A percentile compares a stretch with the other conserved stretches of the same genome.
Evolutionary conservation across 2,888 invertebrate species (phyloP).

Genomic region (Hyposoter dolosus): DNA sequence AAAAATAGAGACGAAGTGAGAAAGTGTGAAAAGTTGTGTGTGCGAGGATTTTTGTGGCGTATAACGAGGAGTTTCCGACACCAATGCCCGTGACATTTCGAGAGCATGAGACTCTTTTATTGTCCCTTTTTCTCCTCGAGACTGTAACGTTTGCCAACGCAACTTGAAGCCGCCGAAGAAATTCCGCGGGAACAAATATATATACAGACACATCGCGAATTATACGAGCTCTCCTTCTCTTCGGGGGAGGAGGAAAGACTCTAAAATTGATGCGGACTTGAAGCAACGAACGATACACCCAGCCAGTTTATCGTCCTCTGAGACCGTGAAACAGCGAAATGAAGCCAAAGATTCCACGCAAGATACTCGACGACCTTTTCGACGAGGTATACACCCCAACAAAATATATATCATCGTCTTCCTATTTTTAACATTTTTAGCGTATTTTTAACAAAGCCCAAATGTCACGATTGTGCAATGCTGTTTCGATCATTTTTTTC

Average conservation of each 20-base stretch:
- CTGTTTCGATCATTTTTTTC: neutral
- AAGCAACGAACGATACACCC: neutral
- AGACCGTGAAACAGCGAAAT: constrained; percentile 73
- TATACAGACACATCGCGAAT: constrained; percentile 15
- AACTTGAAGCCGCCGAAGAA: constrained; percentile 15
- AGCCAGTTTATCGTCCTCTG: constrained; percentile 25
- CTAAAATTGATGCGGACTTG: constrained; percentile 35
- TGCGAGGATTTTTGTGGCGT: neutral
- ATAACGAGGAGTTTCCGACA: constrained; percentile 31
- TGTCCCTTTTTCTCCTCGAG: constrained; percentile 22
- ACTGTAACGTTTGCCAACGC: constrained; percentile 45
- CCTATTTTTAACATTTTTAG: neutral
- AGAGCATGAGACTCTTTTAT: constrained; percentile 49
- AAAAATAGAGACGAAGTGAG: constrained; percentile 2
- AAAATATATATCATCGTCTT: constrained; percentile 2
- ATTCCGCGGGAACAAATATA: constrained; percentile 36
- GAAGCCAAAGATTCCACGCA: constrained; percentile 80
- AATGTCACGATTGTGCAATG: neutral
- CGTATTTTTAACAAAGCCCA: neutral
- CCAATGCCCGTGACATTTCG: constrained; percentile 63
- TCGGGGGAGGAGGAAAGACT: constrained; percentile 50
- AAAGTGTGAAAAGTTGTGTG: constrained; percentile 14
- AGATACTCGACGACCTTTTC: constrained; percentile 82
- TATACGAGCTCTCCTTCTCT: constrained; percentile 21
- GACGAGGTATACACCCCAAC: constrained; percentile 78